Base-by-base conservation (phyloP, 2,113 vertebrate species). In the Albula goreensis region DNA sequence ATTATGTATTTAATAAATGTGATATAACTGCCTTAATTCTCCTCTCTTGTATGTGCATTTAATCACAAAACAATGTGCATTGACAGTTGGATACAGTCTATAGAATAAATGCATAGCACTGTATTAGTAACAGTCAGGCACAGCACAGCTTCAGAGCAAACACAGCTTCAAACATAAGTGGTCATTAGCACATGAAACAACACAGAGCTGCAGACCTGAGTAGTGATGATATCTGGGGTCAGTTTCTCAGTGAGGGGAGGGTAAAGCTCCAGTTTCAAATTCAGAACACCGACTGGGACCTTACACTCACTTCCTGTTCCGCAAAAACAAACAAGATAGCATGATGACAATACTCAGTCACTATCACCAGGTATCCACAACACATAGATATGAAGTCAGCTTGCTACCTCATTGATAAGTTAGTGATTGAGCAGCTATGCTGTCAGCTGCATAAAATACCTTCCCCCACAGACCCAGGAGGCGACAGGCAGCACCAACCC, bases 271-370 rank as follows among this genome's bases (percentile, higher is more conserved):
- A 99, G 93, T 87, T 95, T 97, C 90, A 99, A 91, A 53, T 96
- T 98, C 93, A 99, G 94, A 93, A 99, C 93, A 84, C 98, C 98
- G 89, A 96, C 97, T 86, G 98, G 94, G 86, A 99, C 96, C 93
- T 98, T 98, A 89, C 96, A 96, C 93, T 99, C 98, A 89, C 97
- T 97, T 89, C 98, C 98, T 99, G 92, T 41, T 80, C 50, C 87
- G 89, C 66, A 90, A 31, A 90, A 12, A 87, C 10, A 60, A 9
- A 88, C 63, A 88, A 25, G 3, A 80, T 22, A 70, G 13, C 17
- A 74, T 85, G 10, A 41, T 41, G 31, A 41, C 31, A 41, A 80
- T 41, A 50, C 7, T 82, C 48, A 48, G 17, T 22, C 13, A 70
- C 41, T n/a, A 49, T 48, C 53, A 49, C 22, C 70, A 31, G 22